These are phyloP conservation scores for Atta texana DNA, from an alignment of 1,140 invertebrate genomes.

Conservation along the genomic window DNA sequence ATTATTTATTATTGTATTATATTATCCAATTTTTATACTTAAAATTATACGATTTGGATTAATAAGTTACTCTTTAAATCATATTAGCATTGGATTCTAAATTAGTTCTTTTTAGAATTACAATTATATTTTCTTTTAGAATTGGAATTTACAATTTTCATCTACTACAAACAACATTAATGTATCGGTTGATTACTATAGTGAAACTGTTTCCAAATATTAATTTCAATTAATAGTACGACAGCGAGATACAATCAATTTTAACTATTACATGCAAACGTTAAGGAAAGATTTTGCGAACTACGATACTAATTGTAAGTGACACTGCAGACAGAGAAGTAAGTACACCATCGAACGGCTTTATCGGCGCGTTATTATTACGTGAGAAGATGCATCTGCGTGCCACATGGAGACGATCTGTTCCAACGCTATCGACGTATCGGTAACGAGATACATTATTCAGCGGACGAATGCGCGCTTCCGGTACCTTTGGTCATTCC, in stretches of 20 bases:
- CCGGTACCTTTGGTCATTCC: slow-evolving; percentile 47
- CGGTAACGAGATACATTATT: slow-evolving; percentile 63
- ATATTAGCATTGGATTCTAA: not conserved
- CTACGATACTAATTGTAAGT: not conserved
- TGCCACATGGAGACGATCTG: slow-evolving; percentile 57
- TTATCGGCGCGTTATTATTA: slow-evolving; percentile 58
- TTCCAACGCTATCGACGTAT: slow-evolving; percentile 53
- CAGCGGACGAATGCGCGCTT: slow-evolving; percentile 35
- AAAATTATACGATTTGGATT: not conserved
- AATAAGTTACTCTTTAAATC: not conserved
- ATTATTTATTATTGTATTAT: slow-evolving; percentile 1
- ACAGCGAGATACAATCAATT: not conserved
- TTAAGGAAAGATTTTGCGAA: slow-evolving; percentile 9
- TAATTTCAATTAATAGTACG: not conserved
- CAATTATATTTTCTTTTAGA: not conserved
- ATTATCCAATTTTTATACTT: not conserved
- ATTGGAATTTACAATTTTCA: not conserved
- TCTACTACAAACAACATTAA: not conserved
- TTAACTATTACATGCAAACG: not conserved
- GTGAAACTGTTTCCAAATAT: not conserved
- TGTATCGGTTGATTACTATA: not conserved
- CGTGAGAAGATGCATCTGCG: slow-evolving; percentile 54
- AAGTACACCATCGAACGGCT: slow-evolving; percentile 30
- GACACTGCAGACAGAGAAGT: slow-evolving; percentile 18
- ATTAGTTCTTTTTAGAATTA: not conserved